Evolutionary conservation across 2,113 vertebrate genomes (phyloP).

Genomic region (Chiloscyllium plagiosum): DNA sequence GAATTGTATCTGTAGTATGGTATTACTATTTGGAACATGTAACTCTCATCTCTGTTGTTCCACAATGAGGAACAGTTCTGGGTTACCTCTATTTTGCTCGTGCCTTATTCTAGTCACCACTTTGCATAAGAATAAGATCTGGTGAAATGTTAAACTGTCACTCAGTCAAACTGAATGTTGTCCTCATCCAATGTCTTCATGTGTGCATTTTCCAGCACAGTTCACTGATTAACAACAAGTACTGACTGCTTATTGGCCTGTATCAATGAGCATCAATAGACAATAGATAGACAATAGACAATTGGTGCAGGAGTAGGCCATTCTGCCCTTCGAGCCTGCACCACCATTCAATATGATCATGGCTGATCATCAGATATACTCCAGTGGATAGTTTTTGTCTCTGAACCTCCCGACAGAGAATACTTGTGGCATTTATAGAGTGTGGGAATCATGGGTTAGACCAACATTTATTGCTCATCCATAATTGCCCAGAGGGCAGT

Average conservation of each 20-base stretch:
- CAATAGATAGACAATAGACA: too few relatives aligned
- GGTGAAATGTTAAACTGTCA: not conserved
- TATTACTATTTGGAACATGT: not conserved
- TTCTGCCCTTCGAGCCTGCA: too few relatives aligned
- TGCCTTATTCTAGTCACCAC: not conserved
- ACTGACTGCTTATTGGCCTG: not conserved
- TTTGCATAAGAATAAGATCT: not conserved
- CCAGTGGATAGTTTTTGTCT: not conserved
- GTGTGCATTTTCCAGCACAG: not conserved
- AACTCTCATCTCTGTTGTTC: not conserved
- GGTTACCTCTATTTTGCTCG: not conserved
- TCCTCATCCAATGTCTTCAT: not conserved
- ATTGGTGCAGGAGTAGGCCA: too few relatives aligned
- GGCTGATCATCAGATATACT: not conserved
- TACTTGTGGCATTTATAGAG: not conserved
- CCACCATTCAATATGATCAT: too few relatives aligned
- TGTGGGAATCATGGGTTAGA: too few relatives aligned
- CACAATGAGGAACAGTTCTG: not conserved
- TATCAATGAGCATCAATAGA: not conserved
- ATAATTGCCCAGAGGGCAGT: too few relatives aligned
- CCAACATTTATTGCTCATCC: too few relatives aligned
- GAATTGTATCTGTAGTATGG: not conserved
- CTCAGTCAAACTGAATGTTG: not conserved
- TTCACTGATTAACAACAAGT: not conserved
- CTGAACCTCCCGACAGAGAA: not conserved